These are phyloP conservation scores for Boloria selene DNA, from an alignment of 2,888 invertebrate genomes.

Conservation along the genomic window DNA sequence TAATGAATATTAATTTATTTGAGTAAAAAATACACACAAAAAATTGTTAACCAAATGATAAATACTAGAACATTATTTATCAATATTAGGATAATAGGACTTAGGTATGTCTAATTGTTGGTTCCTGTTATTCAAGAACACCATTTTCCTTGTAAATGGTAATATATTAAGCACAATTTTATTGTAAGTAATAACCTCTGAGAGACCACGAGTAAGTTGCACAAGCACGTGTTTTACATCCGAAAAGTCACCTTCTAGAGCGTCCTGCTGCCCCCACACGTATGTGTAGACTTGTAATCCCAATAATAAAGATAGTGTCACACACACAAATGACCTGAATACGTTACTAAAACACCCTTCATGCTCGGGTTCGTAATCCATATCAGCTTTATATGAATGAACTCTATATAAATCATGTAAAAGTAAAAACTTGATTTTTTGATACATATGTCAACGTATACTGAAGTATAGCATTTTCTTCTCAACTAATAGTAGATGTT, in stretches of 20 bases:
- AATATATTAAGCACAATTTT: not conserved
- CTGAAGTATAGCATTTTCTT: too few relatives aligned
- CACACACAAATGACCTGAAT: slow-evolving; percentile 66
- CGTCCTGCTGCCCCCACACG: slow-evolving; percentile 56
- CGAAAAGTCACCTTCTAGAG: slow-evolving; percentile 59
- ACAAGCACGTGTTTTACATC: slow-evolving; percentile 68
- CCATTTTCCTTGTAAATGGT: too few relatives aligned
- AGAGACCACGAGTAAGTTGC: slow-evolving; percentile 65
- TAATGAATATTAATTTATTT: too few relatives aligned
- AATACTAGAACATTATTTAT: too few relatives aligned
- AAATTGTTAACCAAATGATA: too few relatives aligned
- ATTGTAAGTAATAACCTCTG: slow-evolving; percentile 55
- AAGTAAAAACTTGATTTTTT: too few relatives aligned
- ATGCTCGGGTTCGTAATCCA: slow-evolving; percentile 55
- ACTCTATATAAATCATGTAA: not conserved
- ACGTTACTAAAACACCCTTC: slow-evolving; percentile 50
- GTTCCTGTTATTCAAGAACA: too few relatives aligned
- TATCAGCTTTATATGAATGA: slow-evolving; percentile 26
- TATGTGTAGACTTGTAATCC: slow-evolving; percentile 66
- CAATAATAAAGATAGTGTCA: slow-evolving; percentile 57
- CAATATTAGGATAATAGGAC: too few relatives aligned
- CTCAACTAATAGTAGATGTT: too few relatives aligned
- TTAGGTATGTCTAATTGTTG: too few relatives aligned
- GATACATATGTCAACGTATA: too few relatives aligned
- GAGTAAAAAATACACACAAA: too few relatives aligned